These are phyloP conservation scores for Onychomys arenicola DNA, from an alignment of 2,797 vertebrate species.

Conservation along the genomic window DNA sequence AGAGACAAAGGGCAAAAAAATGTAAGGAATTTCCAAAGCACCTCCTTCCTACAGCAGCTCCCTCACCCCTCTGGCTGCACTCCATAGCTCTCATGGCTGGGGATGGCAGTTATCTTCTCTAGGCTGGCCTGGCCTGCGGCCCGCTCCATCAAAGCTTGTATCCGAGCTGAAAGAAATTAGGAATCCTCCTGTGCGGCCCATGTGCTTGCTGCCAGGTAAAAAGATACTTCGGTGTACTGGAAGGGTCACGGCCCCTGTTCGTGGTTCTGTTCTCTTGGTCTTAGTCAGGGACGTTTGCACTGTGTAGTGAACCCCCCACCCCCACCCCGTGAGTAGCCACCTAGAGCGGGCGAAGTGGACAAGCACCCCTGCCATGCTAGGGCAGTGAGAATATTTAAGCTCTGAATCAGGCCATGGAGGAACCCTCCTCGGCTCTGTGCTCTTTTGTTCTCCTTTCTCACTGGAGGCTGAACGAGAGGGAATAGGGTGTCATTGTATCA, in stretches of 20 bases:
- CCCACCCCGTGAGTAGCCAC: rapidly evolving
- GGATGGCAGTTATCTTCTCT: neutral
- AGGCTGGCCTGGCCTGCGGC: constrained; percentile 44
- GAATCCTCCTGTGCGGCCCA: neutral
- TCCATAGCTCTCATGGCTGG: neutral
- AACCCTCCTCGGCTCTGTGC: neutral
- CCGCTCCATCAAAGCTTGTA: constrained; percentile 34
- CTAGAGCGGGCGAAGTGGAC: rapidly evolving
- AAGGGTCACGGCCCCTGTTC: neutral
- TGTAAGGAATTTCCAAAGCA: constrained; percentile 88
- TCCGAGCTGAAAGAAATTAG: constrained; percentile 5
- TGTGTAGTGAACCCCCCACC: rapidly evolving
- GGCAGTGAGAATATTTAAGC: neutral
- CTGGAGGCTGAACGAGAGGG: constrained; percentile 9
- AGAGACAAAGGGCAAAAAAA: constrained; percentile 89
- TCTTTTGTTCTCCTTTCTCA: constrained; percentile 19
- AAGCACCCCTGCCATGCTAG: neutral
- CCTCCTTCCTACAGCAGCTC: constrained; percentile 78
- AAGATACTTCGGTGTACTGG: constrained; percentile 29
- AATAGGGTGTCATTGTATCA: neutral
- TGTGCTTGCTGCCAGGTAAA: neutral
- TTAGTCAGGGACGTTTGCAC: rapidly evolving
- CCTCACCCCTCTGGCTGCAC: constrained; percentile 70
- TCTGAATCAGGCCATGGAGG: neutral
- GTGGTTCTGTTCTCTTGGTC: neutral